phyloP scores from a whole-genome alignment of 2,888 invertebrate species.

The Tachina grossa region DNA sequence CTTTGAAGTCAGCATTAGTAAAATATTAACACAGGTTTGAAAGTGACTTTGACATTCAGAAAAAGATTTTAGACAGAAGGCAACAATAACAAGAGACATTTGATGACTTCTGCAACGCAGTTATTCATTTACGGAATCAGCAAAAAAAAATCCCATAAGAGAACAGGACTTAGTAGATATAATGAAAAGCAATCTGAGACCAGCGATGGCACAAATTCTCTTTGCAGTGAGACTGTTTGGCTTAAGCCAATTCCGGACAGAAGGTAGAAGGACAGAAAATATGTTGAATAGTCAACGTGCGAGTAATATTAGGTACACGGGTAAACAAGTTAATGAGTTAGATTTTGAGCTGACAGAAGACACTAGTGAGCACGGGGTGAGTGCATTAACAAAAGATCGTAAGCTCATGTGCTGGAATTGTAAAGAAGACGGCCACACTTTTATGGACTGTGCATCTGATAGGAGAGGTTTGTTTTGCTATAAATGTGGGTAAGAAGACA shows the following conservation, averaged over 20 bases:
- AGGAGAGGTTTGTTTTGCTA: background rate
- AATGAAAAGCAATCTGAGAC: slow-evolving; percentile 12
- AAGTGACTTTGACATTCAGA: slow-evolving; percentile 1
- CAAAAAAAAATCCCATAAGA: background rate
- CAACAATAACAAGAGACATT: background rate
- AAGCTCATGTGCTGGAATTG: slow-evolving; percentile 21
- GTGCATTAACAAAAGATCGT: background rate
- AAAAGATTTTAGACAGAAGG: slow-evolving; percentile 11
- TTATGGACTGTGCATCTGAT: slow-evolving; percentile 12
- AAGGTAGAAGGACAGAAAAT: slow-evolving; percentile 17
- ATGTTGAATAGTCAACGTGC: slow-evolving; percentile 3
- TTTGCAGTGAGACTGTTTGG: slow-evolving; percentile 13
- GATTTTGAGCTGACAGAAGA: background rate
- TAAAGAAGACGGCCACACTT: background rate
- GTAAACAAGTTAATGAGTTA: background rate
- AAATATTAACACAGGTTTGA: background rate
- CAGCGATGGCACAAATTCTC: background rate
- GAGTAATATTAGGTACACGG: background rate
- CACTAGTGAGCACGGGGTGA: background rate
- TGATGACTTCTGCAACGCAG: slow-evolving; percentile 4
- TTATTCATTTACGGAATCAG: slow-evolving; percentile 5
- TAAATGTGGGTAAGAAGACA: background rate
- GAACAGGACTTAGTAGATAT: slow-evolving; percentile 4
- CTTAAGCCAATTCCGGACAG: slow-evolving; percentile 6
- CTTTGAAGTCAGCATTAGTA: background rate